phyloP scores from a whole-genome alignment of 2,113 vertebrate genomes.

The Tychaedon coryphoeus region DNA sequence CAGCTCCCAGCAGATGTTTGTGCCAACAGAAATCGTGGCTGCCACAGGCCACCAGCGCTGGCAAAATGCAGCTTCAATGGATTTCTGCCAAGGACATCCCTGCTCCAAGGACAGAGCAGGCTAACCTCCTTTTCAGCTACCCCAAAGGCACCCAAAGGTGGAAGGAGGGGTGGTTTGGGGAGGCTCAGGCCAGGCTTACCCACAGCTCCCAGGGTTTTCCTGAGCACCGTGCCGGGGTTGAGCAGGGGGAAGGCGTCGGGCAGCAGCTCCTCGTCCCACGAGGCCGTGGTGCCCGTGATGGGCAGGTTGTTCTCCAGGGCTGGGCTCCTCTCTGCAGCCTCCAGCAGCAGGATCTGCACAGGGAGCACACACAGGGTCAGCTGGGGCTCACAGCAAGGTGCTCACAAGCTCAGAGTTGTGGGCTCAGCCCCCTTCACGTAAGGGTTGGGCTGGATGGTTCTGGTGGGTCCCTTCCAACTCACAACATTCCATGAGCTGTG shows the following conservation, averaged over 20 bases:
- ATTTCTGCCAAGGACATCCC: not conserved
- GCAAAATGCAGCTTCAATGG: not conserved
- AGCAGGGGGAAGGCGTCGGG: slow-evolving; percentile 79
- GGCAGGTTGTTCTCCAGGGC: slow-evolving; percentile 71
- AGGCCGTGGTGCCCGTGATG: slow-evolving; percentile 34
- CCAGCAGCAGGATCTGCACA: slow-evolving; percentile 80
- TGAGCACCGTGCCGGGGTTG: slow-evolving; percentile 65
- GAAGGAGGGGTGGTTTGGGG: rapidly evolving
- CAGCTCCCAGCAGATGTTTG: not conserved
- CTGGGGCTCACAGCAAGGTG: not conserved
- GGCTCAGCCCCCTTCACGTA: too few relatives aligned
- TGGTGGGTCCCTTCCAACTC: not conserved
- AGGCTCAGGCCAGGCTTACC: slow-evolving; percentile 47
- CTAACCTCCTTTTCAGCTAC: rapidly evolving
- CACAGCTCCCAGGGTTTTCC: slow-evolving; percentile 58
- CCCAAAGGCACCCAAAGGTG: rapidly evolving
- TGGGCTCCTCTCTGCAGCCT: slow-evolving; percentile 46
- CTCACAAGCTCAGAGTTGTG: not conserved
- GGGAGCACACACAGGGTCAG: not conserved
- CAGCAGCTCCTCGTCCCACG: slow-evolving; percentile 79
- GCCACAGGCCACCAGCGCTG: not conserved
- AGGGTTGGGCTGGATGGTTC: not conserved
- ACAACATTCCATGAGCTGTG: not conserved
- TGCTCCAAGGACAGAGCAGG: not conserved
- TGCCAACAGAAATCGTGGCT: not conserved